Percentiles rank a stretch among this genome's conserved stretches.
Conservation (phyloP, 1,140 invertebrate genomes). For the Archegozetes longisetosus region DNA sequence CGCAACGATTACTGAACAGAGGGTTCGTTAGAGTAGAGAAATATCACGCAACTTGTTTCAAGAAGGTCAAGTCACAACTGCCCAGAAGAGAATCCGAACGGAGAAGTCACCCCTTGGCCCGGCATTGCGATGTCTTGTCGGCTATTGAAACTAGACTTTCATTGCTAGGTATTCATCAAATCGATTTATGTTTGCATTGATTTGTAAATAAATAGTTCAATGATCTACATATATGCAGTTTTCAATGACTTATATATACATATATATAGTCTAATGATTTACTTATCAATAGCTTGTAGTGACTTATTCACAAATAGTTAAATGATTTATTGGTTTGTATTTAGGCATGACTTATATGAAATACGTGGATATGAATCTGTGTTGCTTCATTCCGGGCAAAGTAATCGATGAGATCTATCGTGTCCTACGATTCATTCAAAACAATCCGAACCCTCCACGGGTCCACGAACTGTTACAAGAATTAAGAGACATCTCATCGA, state of each 20-base stretch:
- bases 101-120: conserved; percentile 57
- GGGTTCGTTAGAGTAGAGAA: conserved; percentile 63
- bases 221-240: too few relatives aligned
- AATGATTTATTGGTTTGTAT: not conserved
- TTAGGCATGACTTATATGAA: conserved; percentile 66
- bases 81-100: conserved; percentile 75
- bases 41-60: conserved; percentile 47
- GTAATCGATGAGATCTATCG: conserved; percentile 72
- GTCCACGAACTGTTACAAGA: conserved; percentile 74
- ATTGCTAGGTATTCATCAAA: conserved; percentile 49
- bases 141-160: conserved; percentile 78
- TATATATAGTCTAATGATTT: not conserved
- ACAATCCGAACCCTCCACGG: conserved; percentile 46
- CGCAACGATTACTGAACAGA: conserved; percentile 53
- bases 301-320: too few relatives aligned
- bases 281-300: not conserved
- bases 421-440: conserved; percentile 49
- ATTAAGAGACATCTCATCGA: conserved; percentile 74
- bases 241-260: too few relatives aligned
- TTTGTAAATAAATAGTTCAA: too few relatives aligned
- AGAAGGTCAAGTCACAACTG: conserved; percentile 54
- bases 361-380: conserved; percentile 58
- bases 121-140: conserved; percentile 72
- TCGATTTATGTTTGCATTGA: too few relatives aligned
- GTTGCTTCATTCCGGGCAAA: conserved; percentile 54